These are phyloP conservation scores for Polypedilum pembai DNA, from an alignment of 1,140 invertebrate genomes.

Conservation along the genomic window DNA sequence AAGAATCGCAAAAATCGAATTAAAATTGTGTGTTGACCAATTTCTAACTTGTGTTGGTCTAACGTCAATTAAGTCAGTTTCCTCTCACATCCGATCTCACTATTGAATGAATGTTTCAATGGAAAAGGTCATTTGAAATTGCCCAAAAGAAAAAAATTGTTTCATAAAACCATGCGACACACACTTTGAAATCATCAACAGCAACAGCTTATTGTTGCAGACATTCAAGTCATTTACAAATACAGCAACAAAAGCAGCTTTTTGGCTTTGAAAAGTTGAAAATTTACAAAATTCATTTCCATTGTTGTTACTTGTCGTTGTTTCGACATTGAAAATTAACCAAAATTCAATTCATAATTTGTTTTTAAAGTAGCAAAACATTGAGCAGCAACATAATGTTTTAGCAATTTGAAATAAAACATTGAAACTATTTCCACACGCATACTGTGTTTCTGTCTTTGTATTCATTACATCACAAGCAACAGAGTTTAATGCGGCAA, in stretches of 20 bases:
- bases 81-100: constrained; percentile 4
- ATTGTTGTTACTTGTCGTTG: neutral
- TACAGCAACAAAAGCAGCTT: neutral
- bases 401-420: no score
- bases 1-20: neutral
- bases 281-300: constrained; percentile 13
- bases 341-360: no score
- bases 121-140: neutral
- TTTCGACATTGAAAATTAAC: neutral
- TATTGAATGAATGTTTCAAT: constrained; percentile 4
- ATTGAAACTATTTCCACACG: no score
- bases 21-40: neutral
- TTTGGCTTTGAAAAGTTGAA: neutral
- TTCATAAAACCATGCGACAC: no score
- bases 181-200: neutral
- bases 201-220: neutral
- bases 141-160: neutral
- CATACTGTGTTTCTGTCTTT: no score
- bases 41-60: neutral
- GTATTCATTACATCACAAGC: no score
- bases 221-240: neutral
- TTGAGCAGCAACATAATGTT: no score
- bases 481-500: neutral
- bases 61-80: neutral
- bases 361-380: no score